Percentiles rank a stretch among this genome's conserved stretches.
Evolutionary conservation across 2,797 vertebrate species (phyloP).

Genomic region (Mycteria americana): DNA sequence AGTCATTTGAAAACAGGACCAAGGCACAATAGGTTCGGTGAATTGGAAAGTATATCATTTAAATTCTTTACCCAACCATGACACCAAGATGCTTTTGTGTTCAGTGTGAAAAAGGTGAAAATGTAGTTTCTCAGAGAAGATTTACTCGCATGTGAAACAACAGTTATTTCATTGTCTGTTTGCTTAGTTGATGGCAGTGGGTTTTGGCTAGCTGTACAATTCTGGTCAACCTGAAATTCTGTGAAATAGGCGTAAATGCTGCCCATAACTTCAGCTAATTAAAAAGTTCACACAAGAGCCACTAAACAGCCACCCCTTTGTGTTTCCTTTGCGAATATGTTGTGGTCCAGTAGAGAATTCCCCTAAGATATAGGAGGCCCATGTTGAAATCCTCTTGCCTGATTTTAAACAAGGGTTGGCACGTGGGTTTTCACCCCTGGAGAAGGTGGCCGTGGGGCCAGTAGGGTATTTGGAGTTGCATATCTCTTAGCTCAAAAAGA

Average conservation of each 20-base stretch:
- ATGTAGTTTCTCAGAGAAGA: background rate
- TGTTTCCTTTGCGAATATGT: background rate
- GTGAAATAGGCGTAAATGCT: background rate
- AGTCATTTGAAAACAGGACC: background rate
- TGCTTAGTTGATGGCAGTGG: background rate
- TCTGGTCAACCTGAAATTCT: background rate
- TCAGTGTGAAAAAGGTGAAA: background rate
- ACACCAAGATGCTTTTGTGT: background rate
- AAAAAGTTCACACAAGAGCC: background rate
- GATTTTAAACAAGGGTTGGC: background rate
- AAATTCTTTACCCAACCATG: background rate
- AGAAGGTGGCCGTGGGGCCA: background rate
- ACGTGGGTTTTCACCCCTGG: background rate
- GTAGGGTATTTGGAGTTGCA: background rate
- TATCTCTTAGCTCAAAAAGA: background rate
- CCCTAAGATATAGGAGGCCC: background rate
- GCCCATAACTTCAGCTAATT: background rate
- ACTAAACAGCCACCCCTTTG: fast-evolving
- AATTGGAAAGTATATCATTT: background rate
- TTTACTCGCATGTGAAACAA: fast-evolving
- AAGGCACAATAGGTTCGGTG: background rate
- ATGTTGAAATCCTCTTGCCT: background rate
- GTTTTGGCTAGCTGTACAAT: background rate
- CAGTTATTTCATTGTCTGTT: background rate
- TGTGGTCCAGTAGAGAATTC: background rate